Evolutionary conservation across 2,113 vertebrate genomes (phyloP).

Genomic region (Platycercus adscitus): DNA sequence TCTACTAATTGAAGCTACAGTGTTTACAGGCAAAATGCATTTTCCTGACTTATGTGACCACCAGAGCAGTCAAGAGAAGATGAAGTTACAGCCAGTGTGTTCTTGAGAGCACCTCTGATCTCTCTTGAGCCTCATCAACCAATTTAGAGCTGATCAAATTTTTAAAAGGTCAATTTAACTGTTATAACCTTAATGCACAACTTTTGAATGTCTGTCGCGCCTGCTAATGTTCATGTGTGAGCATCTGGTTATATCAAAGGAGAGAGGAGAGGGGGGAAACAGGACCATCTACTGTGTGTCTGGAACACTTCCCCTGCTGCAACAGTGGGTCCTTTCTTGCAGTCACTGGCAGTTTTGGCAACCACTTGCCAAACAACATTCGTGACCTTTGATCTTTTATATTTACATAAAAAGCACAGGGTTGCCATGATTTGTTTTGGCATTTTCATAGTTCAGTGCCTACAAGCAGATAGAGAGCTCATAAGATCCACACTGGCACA

Average conservation of each 20-base stretch:
- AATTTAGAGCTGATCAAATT: background rate
- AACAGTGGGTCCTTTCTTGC: background rate
- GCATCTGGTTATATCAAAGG: background rate
- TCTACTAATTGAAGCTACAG: background rate
- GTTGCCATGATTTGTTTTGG: background rate
- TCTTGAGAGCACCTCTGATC: background rate
- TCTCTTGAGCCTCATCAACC: background rate
- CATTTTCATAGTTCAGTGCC: background rate
- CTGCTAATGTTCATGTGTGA: background rate
- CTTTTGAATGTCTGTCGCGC: background rate
- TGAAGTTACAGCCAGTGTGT: background rate
- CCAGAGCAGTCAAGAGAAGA: background rate
- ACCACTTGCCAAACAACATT: background rate
- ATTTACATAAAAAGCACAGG: background rate
- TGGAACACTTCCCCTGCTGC: background rate
- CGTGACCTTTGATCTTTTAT: background rate
- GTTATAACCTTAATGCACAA: background rate
- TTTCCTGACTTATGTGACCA: background rate
- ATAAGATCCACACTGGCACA: background rate
- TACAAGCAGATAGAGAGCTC: background rate
- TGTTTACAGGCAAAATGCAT: background rate
- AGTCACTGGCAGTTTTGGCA: background rate
- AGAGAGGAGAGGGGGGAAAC: background rate
- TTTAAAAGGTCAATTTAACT: background rate
- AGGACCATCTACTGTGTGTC: background rate